Evolutionary conservation across 2,797 vertebrate species (phyloP), one percentile per base, ranked within the genome.

Genomic region (Mycteria americana): DNA sequence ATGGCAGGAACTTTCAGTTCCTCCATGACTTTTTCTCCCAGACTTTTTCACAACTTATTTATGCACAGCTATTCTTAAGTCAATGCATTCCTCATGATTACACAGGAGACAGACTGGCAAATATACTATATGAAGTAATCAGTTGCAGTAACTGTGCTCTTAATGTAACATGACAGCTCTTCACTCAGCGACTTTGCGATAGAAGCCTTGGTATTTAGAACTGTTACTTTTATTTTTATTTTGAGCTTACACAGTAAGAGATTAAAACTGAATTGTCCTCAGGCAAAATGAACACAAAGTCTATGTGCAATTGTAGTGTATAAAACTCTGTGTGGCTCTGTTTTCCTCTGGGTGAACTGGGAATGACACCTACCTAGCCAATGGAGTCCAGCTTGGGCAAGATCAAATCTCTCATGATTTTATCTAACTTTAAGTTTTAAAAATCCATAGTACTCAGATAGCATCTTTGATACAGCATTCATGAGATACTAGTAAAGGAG

Each of bases 101-200:
- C 95, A 81, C 48, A 68, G 60, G 37, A 93, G 87, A 85, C 87
- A 92, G 82, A 37, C 76, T 90, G 69, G 76, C 83, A 96, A 94
- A 94, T n/a, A 73, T 4, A 54, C 62, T 73, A 8, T 11, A 56
- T 45, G 73, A 88, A 84, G 78, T 18, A 25, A 88, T 51, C 50
- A 75, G 37, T 10, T 13, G 31, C 73, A 81, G 33, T 69, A 80
- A 84, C 69, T 4, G 2, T 63, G 57, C 62, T 63, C 63, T 41
- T 90, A 86, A 93, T 62, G 62, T 10, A 92, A 81, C 54, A 3
- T 6, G 91, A 93, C 94, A 95, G 84, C 65, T 68, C 62, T 86
- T 91, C 12, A 1, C 73, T 90, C 89, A 81, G 69, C 4, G 0
- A 45, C 65, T 84, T 80, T 73, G 76, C 23, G 25, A 45, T 39